phyloP scores from a whole-genome alignment of 2,113 vertebrate genomes.

The Struthidea cinerea region DNA sequence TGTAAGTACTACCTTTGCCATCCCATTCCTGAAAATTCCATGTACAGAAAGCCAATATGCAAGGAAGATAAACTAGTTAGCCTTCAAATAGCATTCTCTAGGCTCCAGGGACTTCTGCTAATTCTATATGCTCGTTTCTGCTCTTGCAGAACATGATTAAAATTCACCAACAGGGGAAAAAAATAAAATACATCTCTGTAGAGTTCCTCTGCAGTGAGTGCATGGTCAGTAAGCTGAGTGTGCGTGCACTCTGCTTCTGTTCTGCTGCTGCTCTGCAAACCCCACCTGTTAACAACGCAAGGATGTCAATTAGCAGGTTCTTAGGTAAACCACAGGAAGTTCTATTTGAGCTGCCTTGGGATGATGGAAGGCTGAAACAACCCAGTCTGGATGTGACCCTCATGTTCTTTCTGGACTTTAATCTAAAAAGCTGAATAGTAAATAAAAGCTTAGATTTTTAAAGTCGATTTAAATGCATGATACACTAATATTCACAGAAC shows the following conservation, averaged over 20 bases:
- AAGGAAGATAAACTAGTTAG: background rate
- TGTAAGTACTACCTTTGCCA: background rate
- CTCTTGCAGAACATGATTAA: background rate
- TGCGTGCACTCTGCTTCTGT: background rate
- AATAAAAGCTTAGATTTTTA: slow-evolving; percentile 9
- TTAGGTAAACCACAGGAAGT: background rate
- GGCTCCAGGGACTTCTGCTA: background rate
- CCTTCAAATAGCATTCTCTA: background rate
- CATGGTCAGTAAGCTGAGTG: background rate
- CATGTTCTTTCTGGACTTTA: background rate
- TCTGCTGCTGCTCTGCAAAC: background rate
- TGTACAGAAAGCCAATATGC: background rate
- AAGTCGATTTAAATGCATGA: background rate
- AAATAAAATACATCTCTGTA: background rate
- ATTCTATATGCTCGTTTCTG: background rate
- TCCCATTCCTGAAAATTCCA: background rate
- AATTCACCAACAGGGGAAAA: background rate
- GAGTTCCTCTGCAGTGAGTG: background rate
- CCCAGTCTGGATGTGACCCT: background rate
- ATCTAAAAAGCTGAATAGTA: background rate
- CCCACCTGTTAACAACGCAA: background rate
- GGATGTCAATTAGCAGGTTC: background rate
- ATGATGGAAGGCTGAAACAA: background rate
- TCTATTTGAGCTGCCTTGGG: background rate
- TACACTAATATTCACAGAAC: slow-evolving; percentile 27